Evolutionary conservation across 2,797 vertebrate genomes (phyloP).

Genomic region (Characodon lateralis): DNA sequence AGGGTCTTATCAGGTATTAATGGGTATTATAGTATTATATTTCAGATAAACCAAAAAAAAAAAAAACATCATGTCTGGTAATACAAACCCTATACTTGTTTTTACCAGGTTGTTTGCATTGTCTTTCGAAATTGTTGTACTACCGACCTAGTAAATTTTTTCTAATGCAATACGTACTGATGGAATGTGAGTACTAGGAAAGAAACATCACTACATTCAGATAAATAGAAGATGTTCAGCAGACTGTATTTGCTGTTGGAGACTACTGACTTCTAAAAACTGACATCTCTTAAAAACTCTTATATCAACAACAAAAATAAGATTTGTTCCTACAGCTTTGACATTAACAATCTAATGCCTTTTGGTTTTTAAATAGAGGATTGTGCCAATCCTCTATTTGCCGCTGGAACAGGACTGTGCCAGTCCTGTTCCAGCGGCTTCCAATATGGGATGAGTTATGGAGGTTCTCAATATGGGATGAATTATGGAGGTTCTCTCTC

Average conservation of each 20-base stretch:
- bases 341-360: background rate
- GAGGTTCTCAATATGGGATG: conserved; percentile 17
- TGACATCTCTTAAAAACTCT: background rate
- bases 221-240: background rate
- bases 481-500: conserved; percentile 30
- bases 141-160: background rate
- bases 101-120: background rate
- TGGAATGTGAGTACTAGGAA: background rate
- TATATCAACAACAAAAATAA: background rate
- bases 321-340: background rate
- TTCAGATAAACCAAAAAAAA: too few species aligned
- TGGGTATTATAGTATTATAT: too few species aligned
- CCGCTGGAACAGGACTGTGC: too few species aligned
- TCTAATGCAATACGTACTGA: background rate
- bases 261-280: background rate
- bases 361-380: conserved; percentile 5
- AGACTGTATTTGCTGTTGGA: too few species aligned
- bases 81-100: too few species aligned
- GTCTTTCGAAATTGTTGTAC: background rate
- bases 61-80: too few species aligned
- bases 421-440: conserved; percentile 3
- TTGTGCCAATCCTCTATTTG: too few species aligned
- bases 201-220: background rate
- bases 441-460: conserved; percentile 24
- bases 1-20: too few species aligned